A percentile compares a stretch with the other conserved stretches of the same genome.
phyloP scores from a whole-genome alignment of 2,888 invertebrate genomes.

The Electrophaes corylata region DNA sequence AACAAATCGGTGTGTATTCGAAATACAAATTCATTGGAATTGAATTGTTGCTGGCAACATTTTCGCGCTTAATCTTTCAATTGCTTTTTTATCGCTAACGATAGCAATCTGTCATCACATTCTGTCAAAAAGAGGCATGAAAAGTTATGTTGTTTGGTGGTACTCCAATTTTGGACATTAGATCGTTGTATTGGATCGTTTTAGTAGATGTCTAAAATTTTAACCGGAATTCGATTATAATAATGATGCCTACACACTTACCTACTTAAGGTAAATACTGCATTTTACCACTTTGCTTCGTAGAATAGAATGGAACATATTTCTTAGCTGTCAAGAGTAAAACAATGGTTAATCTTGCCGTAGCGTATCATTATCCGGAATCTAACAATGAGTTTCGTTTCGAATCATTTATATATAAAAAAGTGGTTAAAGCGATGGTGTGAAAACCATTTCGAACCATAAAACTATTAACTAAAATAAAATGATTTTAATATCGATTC shows the following conservation, averaged over 20 bases:
- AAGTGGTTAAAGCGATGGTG: no score
- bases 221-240: background rate
- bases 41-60: background rate
- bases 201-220: background rate
- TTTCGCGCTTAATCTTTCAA: background rate
- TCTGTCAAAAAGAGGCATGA: background rate
- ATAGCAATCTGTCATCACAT: background rate
- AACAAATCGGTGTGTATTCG: slow-evolving; percentile 4
- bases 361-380: background rate
- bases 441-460: no score
- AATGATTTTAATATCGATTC: background rate
- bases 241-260: background rate
- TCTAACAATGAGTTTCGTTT: background rate
- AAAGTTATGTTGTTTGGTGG: background rate
- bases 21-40: slow-evolving; percentile 18
- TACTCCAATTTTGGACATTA: background rate
- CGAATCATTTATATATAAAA: background rate
- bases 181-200: background rate
- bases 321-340: background rate
- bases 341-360: background rate
- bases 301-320: background rate
- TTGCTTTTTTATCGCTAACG: background rate
- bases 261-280: background rate
- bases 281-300: background rate
- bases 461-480: background rate